Evolutionary conservation across 2,113 vertebrate genomes (phyloP).

Genomic region (Mesembrinibis cayennensis): DNA sequence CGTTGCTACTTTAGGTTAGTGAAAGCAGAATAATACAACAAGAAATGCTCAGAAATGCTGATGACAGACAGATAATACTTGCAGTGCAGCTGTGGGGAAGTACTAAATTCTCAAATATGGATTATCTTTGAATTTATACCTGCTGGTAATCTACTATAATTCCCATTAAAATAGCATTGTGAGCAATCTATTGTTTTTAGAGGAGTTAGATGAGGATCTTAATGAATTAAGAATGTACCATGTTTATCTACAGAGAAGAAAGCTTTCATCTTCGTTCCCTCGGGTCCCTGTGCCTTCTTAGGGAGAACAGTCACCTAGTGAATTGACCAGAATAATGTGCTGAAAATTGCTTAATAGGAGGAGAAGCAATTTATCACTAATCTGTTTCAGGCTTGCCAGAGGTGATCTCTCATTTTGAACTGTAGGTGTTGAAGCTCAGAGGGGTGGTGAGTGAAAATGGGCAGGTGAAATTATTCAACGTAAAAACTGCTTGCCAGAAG

Average conservation of each 20-base stretch:
- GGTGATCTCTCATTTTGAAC: background rate
- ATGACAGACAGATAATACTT: background rate
- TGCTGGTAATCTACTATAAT: background rate
- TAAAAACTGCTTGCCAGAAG: background rate
- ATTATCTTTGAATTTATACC: background rate
- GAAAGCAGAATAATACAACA: background rate
- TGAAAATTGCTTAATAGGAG: constrained; percentile 14
- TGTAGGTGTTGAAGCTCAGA: background rate
- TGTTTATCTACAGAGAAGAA: background rate
- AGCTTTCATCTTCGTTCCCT: background rate
- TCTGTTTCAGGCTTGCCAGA: constrained; percentile 10
- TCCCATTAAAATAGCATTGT: background rate
- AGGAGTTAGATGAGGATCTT: background rate
- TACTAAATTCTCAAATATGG: background rate
- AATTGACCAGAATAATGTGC: constrained; percentile 21
- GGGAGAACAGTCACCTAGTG: background rate
- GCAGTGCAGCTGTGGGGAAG: background rate
- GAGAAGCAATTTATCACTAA: constrained; percentile 3
- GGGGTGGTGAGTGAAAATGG: background rate
- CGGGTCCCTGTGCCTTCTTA: background rate
- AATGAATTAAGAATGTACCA: background rate
- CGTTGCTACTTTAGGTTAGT: background rate
- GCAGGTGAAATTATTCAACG: background rate
- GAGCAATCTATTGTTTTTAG: background rate
- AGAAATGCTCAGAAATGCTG: background rate